phyloP scores from a whole-genome alignment of 2,113 vertebrate species.

The Alces alces region DNA sequence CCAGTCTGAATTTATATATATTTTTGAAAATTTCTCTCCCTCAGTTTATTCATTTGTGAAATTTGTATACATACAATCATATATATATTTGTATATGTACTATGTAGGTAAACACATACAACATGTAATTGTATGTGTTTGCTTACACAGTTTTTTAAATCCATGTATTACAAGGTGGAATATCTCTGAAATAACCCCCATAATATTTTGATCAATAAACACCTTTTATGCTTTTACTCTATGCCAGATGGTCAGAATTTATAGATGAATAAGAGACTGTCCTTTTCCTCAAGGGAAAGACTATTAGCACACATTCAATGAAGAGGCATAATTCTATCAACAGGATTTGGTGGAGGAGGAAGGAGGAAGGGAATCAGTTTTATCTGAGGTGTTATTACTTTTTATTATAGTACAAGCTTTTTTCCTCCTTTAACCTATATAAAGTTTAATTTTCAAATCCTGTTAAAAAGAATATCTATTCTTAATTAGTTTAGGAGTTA shows the following conservation, averaged over 20 bases:
- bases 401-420: neutral
- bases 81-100: neutral
- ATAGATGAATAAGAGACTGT: conserved; percentile 9
- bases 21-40: neutral
- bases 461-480: conserved; percentile 46
- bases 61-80: neutral
- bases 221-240: conserved; percentile 15
- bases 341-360: neutral
- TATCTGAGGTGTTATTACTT: neutral
- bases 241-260: conserved; percentile 32
- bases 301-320: neutral
- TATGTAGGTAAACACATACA: neutral
- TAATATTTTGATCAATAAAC: neutral
- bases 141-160: neutral
- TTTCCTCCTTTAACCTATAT: neutral
- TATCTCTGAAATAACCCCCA: neutral
- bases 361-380: neutral
- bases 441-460: conserved; percentile 53
- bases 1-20: neutral
- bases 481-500: conserved; percentile 71
- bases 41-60: conserved; percentile 25
- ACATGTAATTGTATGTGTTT: neutral
- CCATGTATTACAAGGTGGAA: neutral
- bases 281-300: conserved; percentile 43
- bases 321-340: neutral